Evolutionary conservation across 2,113 vertebrate genomes (phyloP), one percentile per base, ranked within the genome.

Genomic region (Pipa parva): DNA sequence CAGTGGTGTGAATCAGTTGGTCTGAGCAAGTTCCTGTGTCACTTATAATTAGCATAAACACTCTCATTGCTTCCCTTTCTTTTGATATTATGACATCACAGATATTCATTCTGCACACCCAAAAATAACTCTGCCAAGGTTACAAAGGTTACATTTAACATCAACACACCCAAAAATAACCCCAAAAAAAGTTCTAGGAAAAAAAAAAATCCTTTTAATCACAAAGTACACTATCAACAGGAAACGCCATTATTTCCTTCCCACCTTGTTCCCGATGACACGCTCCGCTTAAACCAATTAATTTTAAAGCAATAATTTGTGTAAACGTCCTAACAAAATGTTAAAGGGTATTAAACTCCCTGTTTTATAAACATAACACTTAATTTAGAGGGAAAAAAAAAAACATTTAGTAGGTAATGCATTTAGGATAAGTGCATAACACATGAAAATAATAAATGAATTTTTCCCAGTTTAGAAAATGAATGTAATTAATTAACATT

Each of bases 401-500:
- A 77, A 76, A 81, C 85, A 90, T 85, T 88, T 87, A 88, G 84
- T 84, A 89, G 88, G 89, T 90, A 90, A 89, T 86, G 74, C 85
- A 88, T 90, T 90, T 87, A 88, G 84, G 85, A 85, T 85, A 89
- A 88, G 85, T 87, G 87, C 86, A 85, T 82, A 85, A 85, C 88
- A 87, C 85, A 89, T 88, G 84, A 91, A 90, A 88, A 89, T 90
- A 90, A 89, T 88, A 88, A 88, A 91, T 90, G 85, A 84, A 79
- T 87, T 88, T 90, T 90, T 92, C 90, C 86, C 87, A 86, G 83
- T 91, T 93, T 93, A 87, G 88, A 90, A 91, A 90, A 94, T 92
- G 89, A 91, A 90, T 92, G 92, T 92, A 92, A 95, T 96, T 97
- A 94, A 98, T 98, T 97, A 97, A 95, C 92, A 95, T 97, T 97